Percentiles rank a stretch among this genome's conserved stretches.
Conservation (phyloP, 2,888 invertebrate species). For the Heteropelma amictum region DNA sequence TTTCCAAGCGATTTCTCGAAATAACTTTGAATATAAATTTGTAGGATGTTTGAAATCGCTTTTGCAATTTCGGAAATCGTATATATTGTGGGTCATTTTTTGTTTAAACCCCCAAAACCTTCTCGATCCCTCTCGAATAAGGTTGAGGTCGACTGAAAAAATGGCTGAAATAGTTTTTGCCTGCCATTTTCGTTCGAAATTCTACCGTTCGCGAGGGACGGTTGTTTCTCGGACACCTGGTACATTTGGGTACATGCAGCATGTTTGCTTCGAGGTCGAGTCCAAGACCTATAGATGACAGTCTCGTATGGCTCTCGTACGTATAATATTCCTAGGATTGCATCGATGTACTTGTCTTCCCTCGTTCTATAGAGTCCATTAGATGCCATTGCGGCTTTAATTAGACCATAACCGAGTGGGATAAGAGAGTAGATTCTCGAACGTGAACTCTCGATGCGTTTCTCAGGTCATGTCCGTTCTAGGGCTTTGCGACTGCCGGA, state of each 20-base stretch:
- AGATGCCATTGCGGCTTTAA: background rate
- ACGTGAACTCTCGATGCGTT: slow-evolving; percentile 3
- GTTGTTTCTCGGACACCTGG: no score
- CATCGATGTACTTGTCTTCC: slow-evolving; percentile 29
- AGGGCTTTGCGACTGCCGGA: background rate
- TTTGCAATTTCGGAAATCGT: no score
- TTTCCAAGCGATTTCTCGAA: no score
- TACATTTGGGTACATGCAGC: background rate
- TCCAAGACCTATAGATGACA: background rate
- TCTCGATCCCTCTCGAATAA: no score
- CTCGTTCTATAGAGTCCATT: slow-evolving; percentile 33
- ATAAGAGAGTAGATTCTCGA: slow-evolving; percentile 3
- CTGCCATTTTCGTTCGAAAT: no score
- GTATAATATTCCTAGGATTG: slow-evolving; percentile 24
- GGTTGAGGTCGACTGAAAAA: no score
- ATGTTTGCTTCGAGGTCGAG: slow-evolving; percentile 12
- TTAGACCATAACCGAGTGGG: slow-evolving; percentile 13
- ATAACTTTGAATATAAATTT: no score
- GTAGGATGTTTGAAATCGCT: no score
- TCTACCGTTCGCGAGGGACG: no score
- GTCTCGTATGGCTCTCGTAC: background rate
- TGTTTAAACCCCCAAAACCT: no score
- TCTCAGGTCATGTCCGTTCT: slow-evolving; percentile 6
- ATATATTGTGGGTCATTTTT: no score
- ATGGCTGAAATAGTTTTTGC: no score